phyloP scores from a whole-genome alignment of 2,797 vertebrate genomes.

The Enteromius unitaeniatus region DNA sequence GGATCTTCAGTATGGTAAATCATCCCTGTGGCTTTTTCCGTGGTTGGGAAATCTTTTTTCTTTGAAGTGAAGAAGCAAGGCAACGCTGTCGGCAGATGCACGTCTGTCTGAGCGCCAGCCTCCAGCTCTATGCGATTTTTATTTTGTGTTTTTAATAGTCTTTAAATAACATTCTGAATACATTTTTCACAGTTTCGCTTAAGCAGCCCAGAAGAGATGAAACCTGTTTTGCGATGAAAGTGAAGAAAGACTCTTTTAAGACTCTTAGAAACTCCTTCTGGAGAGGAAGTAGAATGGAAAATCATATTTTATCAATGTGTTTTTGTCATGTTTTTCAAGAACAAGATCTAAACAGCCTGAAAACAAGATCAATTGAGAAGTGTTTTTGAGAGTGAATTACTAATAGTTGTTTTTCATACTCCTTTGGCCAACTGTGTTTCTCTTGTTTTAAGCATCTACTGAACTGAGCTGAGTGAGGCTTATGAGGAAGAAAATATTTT shows the following conservation, averaged over 20 bases:
- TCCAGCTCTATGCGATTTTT: conserved; percentile 26
- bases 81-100: conserved; percentile 23
- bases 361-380: neutral
- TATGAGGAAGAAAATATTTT: neutral
- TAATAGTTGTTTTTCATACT: neutral
- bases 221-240: neutral
- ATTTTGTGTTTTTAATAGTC: conserved; percentile 29
- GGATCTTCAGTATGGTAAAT: conserved; percentile 45
- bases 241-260: conserved; percentile 15
- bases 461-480: neutral
- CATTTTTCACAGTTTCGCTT: conserved; percentile 31
- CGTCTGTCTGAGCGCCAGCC: conserved; percentile 15
- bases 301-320: neutral
- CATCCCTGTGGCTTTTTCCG: conserved; percentile 42
- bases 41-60: conserved; percentile 27
- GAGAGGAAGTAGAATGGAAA: neutral
- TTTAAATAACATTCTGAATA: conserved; percentile 40
- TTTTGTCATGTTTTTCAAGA: neutral
- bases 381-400: neutral
- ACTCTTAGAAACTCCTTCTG: neutral
- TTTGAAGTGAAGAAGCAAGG: conserved; percentile 49
- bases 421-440: neutral
- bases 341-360: neutral
- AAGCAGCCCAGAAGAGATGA: conserved; percentile 15
- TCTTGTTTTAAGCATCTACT: neutral